These are phyloP conservation scores for Steinernema feltiae DNA, from an alignment of 1,140 invertebrate species.

Conservation along the genomic window DNA sequence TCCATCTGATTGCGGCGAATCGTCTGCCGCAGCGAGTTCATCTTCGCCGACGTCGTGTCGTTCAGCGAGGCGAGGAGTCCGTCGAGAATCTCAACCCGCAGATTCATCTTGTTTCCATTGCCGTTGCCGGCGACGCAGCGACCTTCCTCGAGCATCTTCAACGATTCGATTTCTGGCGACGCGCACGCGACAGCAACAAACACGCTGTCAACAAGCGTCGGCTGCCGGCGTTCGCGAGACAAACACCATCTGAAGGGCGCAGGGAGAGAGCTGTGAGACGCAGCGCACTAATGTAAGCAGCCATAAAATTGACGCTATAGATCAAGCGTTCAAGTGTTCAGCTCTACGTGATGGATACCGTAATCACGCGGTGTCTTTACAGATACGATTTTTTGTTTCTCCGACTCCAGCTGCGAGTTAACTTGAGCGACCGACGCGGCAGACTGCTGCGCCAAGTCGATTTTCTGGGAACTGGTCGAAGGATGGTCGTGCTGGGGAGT, in stretches of 20 bases:
- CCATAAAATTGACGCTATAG: too few species aligned
- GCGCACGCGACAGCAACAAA: not conserved
- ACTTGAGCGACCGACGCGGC: too few species aligned
- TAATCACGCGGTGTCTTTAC: too few species aligned
- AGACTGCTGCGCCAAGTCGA: too few species aligned
- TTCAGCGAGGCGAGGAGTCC: conserved; percentile 38
- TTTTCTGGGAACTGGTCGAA: too few species aligned
- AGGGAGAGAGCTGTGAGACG: not conserved
- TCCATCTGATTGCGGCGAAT: conserved; percentile 45
- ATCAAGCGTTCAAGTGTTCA: too few species aligned
- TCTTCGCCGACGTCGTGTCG: conserved; percentile 48
- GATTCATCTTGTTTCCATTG: conserved; percentile 48
- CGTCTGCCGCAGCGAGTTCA: conserved; percentile 48
- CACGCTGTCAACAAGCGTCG: not conserved
- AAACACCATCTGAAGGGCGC: not conserved
- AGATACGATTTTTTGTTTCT: too few species aligned
- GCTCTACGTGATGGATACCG: too few species aligned
- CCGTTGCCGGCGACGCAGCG: conserved; percentile 35
- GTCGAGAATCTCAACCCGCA: conserved; percentile 44
- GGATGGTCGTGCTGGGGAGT: too few species aligned
- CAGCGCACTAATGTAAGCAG: too few species aligned
- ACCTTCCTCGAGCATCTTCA: conserved; percentile 2
- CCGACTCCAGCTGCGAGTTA: too few species aligned
- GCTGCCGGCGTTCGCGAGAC: not conserved
- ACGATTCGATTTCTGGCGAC: not conserved